A percentile compares a stretch with the other conserved stretches of the same genome.
phyloP scores from a whole-genome alignment of 1,140 invertebrate genomes.

The Micrasema minimum region DNA sequence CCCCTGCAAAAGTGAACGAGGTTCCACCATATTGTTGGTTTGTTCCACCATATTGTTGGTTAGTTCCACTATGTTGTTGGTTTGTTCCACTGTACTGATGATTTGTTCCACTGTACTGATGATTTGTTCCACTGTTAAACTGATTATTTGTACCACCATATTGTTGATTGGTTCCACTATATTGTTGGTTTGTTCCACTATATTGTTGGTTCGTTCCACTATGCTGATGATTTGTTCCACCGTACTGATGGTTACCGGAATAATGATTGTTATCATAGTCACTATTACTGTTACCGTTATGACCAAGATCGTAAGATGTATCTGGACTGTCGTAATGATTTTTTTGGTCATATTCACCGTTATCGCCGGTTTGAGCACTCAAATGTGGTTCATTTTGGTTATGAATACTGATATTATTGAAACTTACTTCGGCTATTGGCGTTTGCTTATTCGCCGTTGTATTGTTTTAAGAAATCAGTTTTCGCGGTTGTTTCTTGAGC shows the following conservation, averaged over 20 bases:
- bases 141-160: not conserved
- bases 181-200: not conserved
- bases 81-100: not conserved
- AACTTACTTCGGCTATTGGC: not conserved
- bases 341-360: slow-evolving; percentile 48
- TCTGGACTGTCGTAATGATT: slow-evolving; percentile 46
- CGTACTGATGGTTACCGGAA: slow-evolving; percentile 10
- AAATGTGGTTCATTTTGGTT: slow-evolving; percentile 39
- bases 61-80: not conserved
- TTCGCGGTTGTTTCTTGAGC: no score
- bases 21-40: slow-evolving; percentile 2
- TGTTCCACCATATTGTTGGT: not conserved
- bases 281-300: slow-evolving; percentile 31
- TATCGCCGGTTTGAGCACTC: slow-evolving; percentile 48
- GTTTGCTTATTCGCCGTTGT: slow-evolving; percentile 7
- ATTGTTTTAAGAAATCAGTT: no score
- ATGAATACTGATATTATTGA: not conserved
- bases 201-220: not conserved
- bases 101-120: not conserved
- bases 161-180: not conserved
- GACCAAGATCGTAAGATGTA: slow-evolving; percentile 42
- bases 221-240: not conserved
- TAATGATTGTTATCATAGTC: slow-evolving; percentile 44
- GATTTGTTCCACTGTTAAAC: not conserved
- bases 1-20: slow-evolving; percentile 32